Conservation (phyloP, 2,888 invertebrate genomes). For the Caenorhabditis sulstoni region DNA sequence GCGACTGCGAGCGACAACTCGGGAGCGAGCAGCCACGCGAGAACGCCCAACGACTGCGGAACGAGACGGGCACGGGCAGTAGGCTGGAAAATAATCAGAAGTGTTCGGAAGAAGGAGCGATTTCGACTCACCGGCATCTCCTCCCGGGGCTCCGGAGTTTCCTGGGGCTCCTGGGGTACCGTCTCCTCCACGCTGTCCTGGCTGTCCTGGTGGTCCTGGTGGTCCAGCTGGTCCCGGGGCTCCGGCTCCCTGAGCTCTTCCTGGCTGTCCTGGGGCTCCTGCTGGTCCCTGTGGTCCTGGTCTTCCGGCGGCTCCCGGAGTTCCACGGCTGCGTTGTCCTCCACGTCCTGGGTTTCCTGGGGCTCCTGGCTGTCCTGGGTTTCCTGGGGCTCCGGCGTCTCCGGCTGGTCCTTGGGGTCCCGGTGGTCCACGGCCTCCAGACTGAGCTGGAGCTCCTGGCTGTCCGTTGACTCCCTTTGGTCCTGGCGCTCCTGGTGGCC, state of each 20-base stretch:
- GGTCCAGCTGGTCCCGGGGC: slow-evolving; percentile 48
- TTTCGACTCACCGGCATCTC: slow-evolving; percentile 30
- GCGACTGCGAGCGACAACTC: slow-evolving; percentile 26
- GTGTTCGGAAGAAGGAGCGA: not conserved
- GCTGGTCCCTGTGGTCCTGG: slow-evolving; percentile 56
- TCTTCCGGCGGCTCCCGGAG: slow-evolving; percentile 48
- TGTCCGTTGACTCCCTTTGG: slow-evolving; percentile 47
- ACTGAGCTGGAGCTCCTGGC: slow-evolving; percentile 47
- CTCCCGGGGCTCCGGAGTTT: slow-evolving; percentile 46
- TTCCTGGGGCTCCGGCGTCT: slow-evolving; percentile 49
- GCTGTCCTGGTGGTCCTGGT: slow-evolving; percentile 49
- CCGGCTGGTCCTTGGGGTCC: slow-evolving; percentile 50
- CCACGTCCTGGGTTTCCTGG: slow-evolving; percentile 72
- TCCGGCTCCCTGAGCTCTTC: slow-evolving; percentile 49
- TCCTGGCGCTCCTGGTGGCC: slow-evolving; percentile 70
- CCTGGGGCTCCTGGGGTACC: slow-evolving; percentile 50
- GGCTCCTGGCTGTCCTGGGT: slow-evolving; percentile 70
- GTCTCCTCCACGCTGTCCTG: slow-evolving; percentile 39
- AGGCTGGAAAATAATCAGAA: slow-evolving; percentile 23
- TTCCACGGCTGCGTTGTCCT: slow-evolving; percentile 51
- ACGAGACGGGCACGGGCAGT: slow-evolving; percentile 58
- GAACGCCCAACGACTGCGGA: slow-evolving; percentile 33
- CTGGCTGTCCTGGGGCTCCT: slow-evolving; percentile 50
- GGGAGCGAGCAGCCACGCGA: slow-evolving; percentile 42
- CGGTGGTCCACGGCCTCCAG: slow-evolving; percentile 50